phyloP scores from a whole-genome alignment of 2,113 vertebrate genomes.

The Anguilla japonica region DNA sequence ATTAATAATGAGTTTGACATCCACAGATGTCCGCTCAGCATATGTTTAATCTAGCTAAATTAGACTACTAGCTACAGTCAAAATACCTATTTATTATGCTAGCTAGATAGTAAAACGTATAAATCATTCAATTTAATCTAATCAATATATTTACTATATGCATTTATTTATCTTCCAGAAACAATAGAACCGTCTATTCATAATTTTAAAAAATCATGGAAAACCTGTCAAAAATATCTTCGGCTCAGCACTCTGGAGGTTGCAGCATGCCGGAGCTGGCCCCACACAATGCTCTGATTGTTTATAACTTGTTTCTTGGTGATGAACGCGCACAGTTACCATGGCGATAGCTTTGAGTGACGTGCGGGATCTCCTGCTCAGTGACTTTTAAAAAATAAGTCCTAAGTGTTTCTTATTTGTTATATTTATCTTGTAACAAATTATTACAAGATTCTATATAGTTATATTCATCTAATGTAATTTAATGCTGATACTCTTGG shows the following conservation, averaged over 20 bases:
- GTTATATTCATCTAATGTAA: too few species aligned
- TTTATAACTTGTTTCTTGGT: conserved; percentile 39
- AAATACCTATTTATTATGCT: neutral
- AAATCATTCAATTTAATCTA: neutral
- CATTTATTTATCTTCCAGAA: neutral
- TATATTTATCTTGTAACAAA: neutral
- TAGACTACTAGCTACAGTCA: neutral
- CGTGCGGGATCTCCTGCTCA: neutral
- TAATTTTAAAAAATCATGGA: neutral
- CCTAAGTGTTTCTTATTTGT: neutral
- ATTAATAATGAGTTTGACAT: neutral
- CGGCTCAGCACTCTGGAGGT: neutral
- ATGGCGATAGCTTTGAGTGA: conserved; percentile 46
- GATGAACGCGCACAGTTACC: conserved; percentile 56
- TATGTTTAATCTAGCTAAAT: neutral
- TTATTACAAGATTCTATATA: too few species aligned
- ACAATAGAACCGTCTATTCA: neutral
- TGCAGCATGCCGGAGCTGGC: conserved; percentile 36
- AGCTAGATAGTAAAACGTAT: neutral
- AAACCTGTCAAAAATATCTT: conserved; percentile 20
- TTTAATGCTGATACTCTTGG: too few species aligned
- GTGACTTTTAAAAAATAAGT: neutral
- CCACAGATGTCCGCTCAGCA: neutral
- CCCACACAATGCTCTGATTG: conserved; percentile 51
- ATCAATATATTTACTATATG: neutral